Base-by-base conservation (phyloP, 2,113 vertebrate genomes). In the Ctenodactylus gundi region DNA sequence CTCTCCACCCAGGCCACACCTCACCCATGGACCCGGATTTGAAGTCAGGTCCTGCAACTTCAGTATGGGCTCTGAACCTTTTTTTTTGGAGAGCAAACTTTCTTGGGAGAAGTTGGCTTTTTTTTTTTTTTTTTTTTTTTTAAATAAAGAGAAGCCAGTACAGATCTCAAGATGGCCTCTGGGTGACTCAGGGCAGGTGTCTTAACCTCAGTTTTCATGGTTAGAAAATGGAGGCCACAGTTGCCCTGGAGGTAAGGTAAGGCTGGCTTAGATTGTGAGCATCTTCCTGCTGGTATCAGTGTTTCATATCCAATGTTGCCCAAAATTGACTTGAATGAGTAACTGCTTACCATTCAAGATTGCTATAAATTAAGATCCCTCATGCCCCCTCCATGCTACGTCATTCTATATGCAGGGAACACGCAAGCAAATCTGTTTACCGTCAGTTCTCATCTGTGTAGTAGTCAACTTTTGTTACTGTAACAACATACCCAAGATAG, bases 191-290 rank as follows among this genome's bases (percentile, higher is more conserved):
- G 14, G n/a, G n/a, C 4, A n/a, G 34, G 25, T 4, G 39, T 34
- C 34, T 7, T 72, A 49, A 46, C 29, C 34, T 92, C 51, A 41
- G 62, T 94, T 75, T 92, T 55, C 73, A 80, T 70, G 62, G 21
- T 31, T 90, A 34, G 83, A 31, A 81, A 89, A 81, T 53, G 60
- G 64, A 25, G 39, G 4, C 80, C 44, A 72, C 1, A 4, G 6
- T 44, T 72, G 31, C 9, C 41, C 36, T 29, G 36, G 62, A 29
- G 25, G 20, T 57, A 72, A 91, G 25, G 46, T 58, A 80, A 90
- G 41, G 23, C 12, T 27, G 53, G 36, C 64, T 49, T 57, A n/a
- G 29, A 21, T 34, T 25, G 27, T 36, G 8, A 58, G 8, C 2
- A 7, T 34, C 27, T 70, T 34, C 58, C 18, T 3, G 7, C 25